phyloP scores from a whole-genome alignment of 2,797 vertebrate genomes.

The Setipinna tenuifilis region DNA sequence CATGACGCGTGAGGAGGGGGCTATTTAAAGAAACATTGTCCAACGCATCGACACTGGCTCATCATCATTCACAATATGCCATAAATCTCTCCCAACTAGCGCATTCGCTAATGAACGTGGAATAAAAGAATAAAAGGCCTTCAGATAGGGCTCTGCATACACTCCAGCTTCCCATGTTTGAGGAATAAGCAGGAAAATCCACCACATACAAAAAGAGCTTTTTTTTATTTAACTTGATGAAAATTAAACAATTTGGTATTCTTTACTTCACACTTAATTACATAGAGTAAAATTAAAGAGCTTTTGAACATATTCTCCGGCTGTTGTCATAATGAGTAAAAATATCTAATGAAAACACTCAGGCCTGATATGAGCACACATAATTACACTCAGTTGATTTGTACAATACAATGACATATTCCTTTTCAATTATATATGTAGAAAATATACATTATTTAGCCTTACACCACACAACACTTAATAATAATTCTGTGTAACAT shows the following conservation, averaged over 20 bases:
- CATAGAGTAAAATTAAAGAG: constrained; percentile 44
- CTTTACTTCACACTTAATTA: constrained; percentile 44
- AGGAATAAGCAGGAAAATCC: background rate
- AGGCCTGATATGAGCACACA: constrained; percentile 23
- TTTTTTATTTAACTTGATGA: constrained; percentile 39
- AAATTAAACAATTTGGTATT: constrained; percentile 38
- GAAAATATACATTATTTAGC: background rate
- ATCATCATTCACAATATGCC: constrained; percentile 1
- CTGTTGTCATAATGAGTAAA: constrained; percentile 41
- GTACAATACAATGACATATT: background rate
- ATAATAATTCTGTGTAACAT: too few relatives aligned
- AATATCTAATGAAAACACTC: constrained; percentile 45
- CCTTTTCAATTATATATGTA: background rate
- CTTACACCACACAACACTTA: background rate
- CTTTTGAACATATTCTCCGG: constrained; percentile 42
- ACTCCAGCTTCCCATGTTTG: background rate
- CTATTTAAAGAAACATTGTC: background rate
- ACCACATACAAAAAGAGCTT: constrained; percentile 9
- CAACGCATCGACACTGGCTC: background rate
- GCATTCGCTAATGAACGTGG: background rate
- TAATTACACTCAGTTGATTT: constrained; percentile 45
- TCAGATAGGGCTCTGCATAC: background rate
- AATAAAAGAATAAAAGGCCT: background rate
- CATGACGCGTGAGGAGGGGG: background rate
- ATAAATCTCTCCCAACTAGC: constrained; percentile 1